Evolutionary conservation across 2,797 vertebrate species (phyloP).

Genomic region (Myotis pilosus): DNA sequence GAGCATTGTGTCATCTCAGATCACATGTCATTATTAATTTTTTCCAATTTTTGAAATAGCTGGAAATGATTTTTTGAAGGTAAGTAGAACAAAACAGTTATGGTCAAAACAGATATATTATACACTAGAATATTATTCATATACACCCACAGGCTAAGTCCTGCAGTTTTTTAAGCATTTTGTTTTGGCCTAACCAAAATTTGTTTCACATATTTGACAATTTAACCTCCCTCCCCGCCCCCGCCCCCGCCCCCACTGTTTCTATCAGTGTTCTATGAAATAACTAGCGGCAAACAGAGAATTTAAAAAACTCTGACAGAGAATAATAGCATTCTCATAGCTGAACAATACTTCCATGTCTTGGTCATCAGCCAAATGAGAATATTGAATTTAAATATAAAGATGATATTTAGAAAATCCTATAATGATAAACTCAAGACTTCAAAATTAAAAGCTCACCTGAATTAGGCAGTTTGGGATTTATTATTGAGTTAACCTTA

Average conservation of each 20-base stretch:
- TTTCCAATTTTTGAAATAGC: neutral
- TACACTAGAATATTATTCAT: neutral
- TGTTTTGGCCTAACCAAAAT: neutral
- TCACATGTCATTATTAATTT: neutral
- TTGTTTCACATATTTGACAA: neutral
- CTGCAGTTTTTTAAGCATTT: neutral
- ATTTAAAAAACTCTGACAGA: conserved; percentile 35
- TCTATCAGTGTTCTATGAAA: neutral
- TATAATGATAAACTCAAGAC: conserved; percentile 28
- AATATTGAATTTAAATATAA: conserved; percentile 36
- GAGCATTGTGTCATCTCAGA: neutral
- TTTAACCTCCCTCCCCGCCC: neutral
- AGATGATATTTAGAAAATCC: neutral
- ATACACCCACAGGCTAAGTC: neutral
- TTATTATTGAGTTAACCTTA: neutral
- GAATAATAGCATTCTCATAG: neutral
- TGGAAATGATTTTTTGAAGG: neutral
- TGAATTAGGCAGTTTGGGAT: neutral
- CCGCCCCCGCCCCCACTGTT: fast-evolving
- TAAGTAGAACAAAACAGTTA: neutral
- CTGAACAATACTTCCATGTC: neutral
- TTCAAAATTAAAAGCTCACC: conserved; percentile 3
- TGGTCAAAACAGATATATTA: neutral
- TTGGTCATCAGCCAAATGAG: neutral
- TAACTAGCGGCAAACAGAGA: neutral